phyloP scores from a whole-genome alignment of 2,888 invertebrate species.

The Pyralis farinalis region DNA sequence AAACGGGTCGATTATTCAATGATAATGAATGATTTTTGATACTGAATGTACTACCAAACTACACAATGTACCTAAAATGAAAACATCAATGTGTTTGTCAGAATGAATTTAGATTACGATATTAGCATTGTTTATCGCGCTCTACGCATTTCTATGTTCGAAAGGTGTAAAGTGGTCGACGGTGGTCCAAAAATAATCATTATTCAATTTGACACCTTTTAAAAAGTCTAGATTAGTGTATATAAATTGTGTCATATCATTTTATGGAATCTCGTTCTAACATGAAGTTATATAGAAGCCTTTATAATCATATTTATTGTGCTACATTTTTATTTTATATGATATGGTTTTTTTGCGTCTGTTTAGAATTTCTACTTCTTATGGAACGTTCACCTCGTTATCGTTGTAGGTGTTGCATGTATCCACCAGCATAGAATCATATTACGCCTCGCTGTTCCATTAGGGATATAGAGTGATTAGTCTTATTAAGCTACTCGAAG shows the following conservation, averaged over 20 bases:
- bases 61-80: conserved; percentile 17
- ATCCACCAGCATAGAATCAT: too few relatives aligned
- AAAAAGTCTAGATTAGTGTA: neutral
- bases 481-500: too few relatives aligned
- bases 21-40: neutral
- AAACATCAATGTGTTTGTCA: conserved; percentile 38
- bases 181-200: conserved; percentile 39
- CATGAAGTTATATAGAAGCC: neutral
- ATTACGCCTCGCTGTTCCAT: too few relatives aligned
- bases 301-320: neutral
- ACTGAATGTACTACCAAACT: neutral
- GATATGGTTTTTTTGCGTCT: too few relatives aligned
- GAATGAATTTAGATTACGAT: conserved; percentile 64
- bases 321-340: too few relatives aligned
- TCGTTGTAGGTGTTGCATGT: too few relatives aligned
- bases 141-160: conserved; percentile 28
- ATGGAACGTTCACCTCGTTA: too few relatives aligned
- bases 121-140: conserved; percentile 59
- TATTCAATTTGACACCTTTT: neutral
- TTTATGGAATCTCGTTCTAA: neutral
- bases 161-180: conserved; percentile 39
- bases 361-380: too few relatives aligned
- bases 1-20: too few relatives aligned
- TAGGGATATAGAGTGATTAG: too few relatives aligned
- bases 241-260: neutral